These are phyloP conservation scores for Pantherophis alleghaniensis DNA, from an alignment of 2,797 vertebrate species.

Conservation along the genomic window DNA sequence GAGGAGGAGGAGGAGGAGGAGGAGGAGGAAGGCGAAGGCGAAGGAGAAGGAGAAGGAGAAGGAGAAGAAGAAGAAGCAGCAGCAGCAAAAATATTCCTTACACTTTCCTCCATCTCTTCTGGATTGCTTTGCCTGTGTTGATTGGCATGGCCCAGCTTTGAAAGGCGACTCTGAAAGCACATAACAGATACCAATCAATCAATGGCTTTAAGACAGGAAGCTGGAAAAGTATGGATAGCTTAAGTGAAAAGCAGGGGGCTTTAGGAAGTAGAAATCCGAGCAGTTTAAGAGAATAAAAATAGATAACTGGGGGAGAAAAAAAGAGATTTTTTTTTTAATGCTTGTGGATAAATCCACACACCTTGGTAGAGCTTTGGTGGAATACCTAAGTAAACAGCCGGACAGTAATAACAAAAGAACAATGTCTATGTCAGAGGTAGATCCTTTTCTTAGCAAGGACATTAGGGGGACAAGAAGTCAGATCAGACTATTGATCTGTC, in stretches of 20 bases:
- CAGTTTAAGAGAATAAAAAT: slow-evolving; percentile 44
- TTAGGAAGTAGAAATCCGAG: slow-evolving; percentile 37
- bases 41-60: too few relatives aligned
- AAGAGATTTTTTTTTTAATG: neutral
- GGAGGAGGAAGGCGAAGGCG: too few relatives aligned
- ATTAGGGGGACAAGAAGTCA: neutral
- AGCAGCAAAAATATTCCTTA: slow-evolving; percentile 13
- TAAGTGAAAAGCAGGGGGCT: slow-evolving; percentile 34
- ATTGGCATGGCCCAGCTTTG: slow-evolving; percentile 25
- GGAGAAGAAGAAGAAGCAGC: neutral
- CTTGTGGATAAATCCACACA: neutral
- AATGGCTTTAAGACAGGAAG: slow-evolving; percentile 34
- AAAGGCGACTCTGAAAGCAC: slow-evolving; percentile 48
- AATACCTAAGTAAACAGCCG: neutral
- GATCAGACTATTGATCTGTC: neutral
- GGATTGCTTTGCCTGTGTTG: slow-evolving; percentile 49
- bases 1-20: too few relatives aligned
- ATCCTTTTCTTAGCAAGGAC: neutral
- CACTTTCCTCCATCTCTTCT: neutral
- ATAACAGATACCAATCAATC: slow-evolving; percentile 39
- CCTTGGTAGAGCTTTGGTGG: neutral
- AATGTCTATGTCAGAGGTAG: neutral
- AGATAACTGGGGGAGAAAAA: neutral
- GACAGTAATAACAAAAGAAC: neutral
- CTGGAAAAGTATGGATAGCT: slow-evolving; percentile 34